Conservation (phyloP, 2,888 invertebrate genomes). For the Ormyrus pomaceus region DNA sequence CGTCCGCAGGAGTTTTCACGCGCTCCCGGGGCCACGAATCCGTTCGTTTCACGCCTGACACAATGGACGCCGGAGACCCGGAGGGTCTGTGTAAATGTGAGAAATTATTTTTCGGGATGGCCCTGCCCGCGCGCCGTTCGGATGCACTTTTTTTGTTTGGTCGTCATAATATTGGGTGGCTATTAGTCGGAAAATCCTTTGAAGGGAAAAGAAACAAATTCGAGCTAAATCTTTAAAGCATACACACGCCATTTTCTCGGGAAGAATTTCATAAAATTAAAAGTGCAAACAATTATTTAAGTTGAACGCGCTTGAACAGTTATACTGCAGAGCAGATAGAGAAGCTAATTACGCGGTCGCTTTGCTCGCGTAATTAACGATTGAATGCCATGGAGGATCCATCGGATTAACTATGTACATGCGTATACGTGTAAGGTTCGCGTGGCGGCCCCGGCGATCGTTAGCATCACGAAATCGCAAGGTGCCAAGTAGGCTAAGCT, state of each 20-base stretch:
- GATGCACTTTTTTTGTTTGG: too few species aligned
- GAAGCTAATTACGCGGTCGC: too few species aligned
- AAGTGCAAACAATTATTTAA: too few species aligned
- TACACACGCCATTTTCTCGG: background rate
- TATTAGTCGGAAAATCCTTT: too few species aligned
- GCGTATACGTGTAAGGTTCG: too few species aligned
- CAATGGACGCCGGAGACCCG: constrained; percentile 2
- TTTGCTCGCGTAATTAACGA: too few species aligned
- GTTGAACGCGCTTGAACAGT: too few species aligned
- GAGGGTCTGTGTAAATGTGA: background rate
- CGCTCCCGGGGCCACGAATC: constrained; percentile 38
- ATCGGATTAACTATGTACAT: too few species aligned
- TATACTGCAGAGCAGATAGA: too few species aligned
- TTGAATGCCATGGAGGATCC: too few species aligned
- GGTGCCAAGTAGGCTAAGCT: constrained; percentile 57
- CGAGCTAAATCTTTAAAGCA: background rate
- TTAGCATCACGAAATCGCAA: constrained; percentile 43
- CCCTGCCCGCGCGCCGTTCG: too few species aligned
- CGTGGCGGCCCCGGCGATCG: constrained; percentile 3
- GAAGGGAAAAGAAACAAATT: background rate
- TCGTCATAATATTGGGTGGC: too few species aligned
- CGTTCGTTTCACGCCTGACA: constrained; percentile 48
- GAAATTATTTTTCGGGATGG: background rate
- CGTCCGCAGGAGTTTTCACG: constrained; percentile 30
- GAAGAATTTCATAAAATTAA: background rate